A percentile compares a stretch with the other conserved stretches of the same genome.
These are phyloP conservation scores for Gallinago paraguaiae DNA, from an alignment of 2,113 vertebrate genomes.

Conservation along the genomic window DNA sequence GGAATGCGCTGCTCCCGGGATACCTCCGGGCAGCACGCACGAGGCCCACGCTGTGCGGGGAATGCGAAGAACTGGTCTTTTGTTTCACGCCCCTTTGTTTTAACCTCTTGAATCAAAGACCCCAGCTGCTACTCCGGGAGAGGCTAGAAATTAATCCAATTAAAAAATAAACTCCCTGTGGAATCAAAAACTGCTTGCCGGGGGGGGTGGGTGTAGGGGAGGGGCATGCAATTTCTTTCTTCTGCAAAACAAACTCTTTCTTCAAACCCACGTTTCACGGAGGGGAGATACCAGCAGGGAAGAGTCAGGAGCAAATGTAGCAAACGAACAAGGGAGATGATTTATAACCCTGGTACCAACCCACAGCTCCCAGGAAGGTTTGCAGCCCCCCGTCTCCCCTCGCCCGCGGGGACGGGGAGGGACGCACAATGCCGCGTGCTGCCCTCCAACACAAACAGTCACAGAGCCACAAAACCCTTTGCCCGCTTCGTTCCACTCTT, in stretches of 20 bases:
- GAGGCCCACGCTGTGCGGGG: neutral
- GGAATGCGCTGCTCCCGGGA: neutral
- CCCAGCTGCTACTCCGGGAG: constrained; percentile 53
- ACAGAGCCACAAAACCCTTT: constrained; percentile 42
- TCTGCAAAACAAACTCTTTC: constrained; percentile 16
- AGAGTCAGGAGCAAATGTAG: constrained; percentile 1
- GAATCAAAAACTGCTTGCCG: constrained; percentile 6
- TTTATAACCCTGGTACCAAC: constrained; percentile 27
- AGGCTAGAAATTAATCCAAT: constrained; percentile 65
- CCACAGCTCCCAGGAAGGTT: neutral
- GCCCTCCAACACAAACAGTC: constrained; percentile 40
- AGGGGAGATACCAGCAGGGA: neutral
- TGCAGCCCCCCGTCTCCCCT: neutral
- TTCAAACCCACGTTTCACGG: neutral
- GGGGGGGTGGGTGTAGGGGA: neutral
- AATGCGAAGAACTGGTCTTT: constrained; percentile 51
- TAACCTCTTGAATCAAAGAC: constrained; percentile 61
- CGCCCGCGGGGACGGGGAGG: neutral
- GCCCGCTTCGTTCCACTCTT: constrained; percentile 58
- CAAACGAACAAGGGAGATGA: neutral
- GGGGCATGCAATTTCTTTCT: neutral
- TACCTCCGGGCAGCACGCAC: neutral
- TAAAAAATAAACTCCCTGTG: constrained; percentile 54
- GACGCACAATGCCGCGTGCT: neutral
- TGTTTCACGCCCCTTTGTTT: constrained; percentile 63